Evolutionary conservation across 2,888 invertebrate genomes (phyloP), one percentile per base, ranked within the genome.

Genomic region (Axea sp.): DNA sequence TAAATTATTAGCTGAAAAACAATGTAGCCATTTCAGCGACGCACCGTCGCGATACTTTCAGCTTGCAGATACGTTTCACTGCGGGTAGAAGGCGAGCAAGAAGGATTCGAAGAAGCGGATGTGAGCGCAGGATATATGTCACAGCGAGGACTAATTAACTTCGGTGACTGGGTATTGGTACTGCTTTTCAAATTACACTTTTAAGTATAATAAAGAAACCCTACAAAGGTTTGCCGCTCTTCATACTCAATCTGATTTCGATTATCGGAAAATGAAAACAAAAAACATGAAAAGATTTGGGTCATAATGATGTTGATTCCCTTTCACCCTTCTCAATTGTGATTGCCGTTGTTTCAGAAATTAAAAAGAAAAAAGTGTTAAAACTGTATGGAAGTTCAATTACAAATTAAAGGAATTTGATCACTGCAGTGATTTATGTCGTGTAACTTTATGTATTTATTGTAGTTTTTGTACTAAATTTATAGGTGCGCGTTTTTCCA

Each of bases 291-390:
- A 77, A 77, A 78, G 80, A 81, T 82, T 80, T 65, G 77, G 81
- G 81, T 81, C 80, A 80, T 75, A 78, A 76, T 75, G 57, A 77
- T 77, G 75, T 75, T 49, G 69, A 72, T 59, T 76, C 64, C 78
- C 79, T 79, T 79, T 80, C 12, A 49, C 41, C 53, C 26, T 65
- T 9, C 49, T 45, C n/a, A n/a, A n/a, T n/a, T n/a, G n/a, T n/a
- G n/a, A n/a, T n/a, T n/a, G n/a, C n/a, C n/a, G n/a, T n/a, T n/a
- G n/a, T n/a, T n/a, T n/a, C n/a, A n/a, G n/a, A n/a, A n/a, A n/a
- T n/a, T n/a, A n/a, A n/a, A n/a, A n/a, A n/a, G n/a, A n/a, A n/a
- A n/a, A n/a, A n/a, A n/a, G n/a, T n/a, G n/a, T n/a, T n/a, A n/a
- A n/a, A n/a, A n/a, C n/a, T n/a, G n/a, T n/a, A n/a, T n/a, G n/a